Base-by-base conservation (phyloP, 2,113 vertebrate genomes). In the Tor tambroides region DNA sequence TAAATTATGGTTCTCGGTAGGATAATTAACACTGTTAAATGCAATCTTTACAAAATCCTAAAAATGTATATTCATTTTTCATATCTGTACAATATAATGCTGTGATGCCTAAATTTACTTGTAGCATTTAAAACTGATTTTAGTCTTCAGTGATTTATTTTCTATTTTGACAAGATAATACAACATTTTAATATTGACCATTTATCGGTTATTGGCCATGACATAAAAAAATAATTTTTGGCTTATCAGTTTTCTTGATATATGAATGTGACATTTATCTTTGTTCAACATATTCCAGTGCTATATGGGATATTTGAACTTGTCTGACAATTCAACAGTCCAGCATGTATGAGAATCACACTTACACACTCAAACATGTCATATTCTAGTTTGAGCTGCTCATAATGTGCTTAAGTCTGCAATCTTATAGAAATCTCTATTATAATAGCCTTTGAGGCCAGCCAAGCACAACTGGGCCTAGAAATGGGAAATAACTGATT, bases 221-320 rank as follows among this genome's bases (percentile, higher is more conserved):
- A 0, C 19, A 56, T 54, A 6, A 59, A 19, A 59, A 19, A 23
- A 9, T n/a, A 61, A 4, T 61, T n/a, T 19, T n/a, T 61, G 56
- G 51, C 17, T 30, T 61, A 67, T 11, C 1, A 11, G 8, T 72
- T 23, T 11, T 72, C 19, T 72, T 72, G 32, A 11, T 10, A 72
- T 41, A 72, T 41, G 9, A 72, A 41, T 71, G 30, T 65, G 61
- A 28, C 21, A 9, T 23, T 5, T 28, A 28, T 35, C 30, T 69
- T 35, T 41, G 21, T 72, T 21, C 69, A 72, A 10, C 30, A 71
- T 15, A 65, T 14, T 65, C 11, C 5, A 30, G 5, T 67, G 26
- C 63, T 67, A 67, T 30, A 15, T 80, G 19, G 21, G 23, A 80
- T 59, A 54, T 80, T 23, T 79, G 51, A 59, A 80, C 77, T 35